Base-by-base conservation (phyloP, 1,140 invertebrate genomes). In the Drosophila bifasciata region DNA sequence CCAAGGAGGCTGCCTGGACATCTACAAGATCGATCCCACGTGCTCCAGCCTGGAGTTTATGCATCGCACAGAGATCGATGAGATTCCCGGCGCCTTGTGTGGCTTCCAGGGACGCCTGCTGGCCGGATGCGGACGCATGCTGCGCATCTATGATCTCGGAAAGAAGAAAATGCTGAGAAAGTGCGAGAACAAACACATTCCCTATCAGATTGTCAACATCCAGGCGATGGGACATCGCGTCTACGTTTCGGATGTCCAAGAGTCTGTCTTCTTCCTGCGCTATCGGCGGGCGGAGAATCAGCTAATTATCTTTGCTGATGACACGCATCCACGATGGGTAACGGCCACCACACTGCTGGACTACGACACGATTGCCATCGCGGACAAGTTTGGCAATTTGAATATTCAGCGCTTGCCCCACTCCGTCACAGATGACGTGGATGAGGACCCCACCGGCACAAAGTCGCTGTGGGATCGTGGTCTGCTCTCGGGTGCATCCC, bases 321-420 rank as follows among this genome's bases (percentile, higher is more conserved):
- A 99, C 85, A 99, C 98, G 0, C 96, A 97, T 93, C 99, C 99
- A 0, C 93, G 98, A 50, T 99, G 97, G 97, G 95, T 99, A 1
- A 99, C 98, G 0, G 95, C 96, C 28, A 96, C 96, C 0, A 96
- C 95, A 76, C 93, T 99, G n/a, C 92, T 99, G 13, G 99, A 99
- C 93, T 99, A 99, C 80, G 97, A 99, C 83, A 99, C 99, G 3
- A 95, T 99, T 19, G 98, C 98, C 0, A 95, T 97, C 36, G 97
- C 97, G 3, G 99, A 99, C 92, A 99, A 99, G 92, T 99, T 99
- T 94, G 99, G 99, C n/a, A 99, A 99, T 91, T 94, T 99, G 71
- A 94, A 96, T 57, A 94, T 99, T 67, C 96, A 99, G 72, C 94
- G 99, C 16, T 91, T 99, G 28, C 97, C 98, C 1, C 94, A 95